Percentiles rank a stretch among this genome's conserved stretches.
Conservation (phyloP, 2,888 invertebrate species). For the Chromoteleia sp. region DNA sequence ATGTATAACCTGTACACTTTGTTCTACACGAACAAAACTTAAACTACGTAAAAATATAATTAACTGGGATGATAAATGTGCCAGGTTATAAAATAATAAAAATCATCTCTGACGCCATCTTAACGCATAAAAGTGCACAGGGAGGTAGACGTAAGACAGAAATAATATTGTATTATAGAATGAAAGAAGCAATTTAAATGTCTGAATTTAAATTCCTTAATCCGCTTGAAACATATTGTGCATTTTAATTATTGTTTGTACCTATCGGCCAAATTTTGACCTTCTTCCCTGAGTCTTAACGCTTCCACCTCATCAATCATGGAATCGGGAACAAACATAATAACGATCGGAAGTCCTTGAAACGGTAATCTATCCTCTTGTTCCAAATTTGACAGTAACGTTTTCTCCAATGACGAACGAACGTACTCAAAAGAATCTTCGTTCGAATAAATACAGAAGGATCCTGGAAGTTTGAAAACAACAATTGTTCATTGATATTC, state of each 20-base stretch:
- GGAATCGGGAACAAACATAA: conserved; percentile 95
- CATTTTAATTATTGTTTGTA: conserved; percentile 77
- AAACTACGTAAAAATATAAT: no score
- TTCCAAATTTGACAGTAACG: conserved; percentile 94
- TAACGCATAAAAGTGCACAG: no score
- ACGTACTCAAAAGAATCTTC: conserved; percentile 96
- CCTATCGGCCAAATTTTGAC: conserved; percentile 95
- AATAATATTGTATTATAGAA: no score
- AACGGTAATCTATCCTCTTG: conserved; percentile 95
- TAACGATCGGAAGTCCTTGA: conserved; percentile 94
- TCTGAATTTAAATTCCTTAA: no score
- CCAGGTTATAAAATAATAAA: no score
- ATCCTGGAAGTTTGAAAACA: conserved; percentile 87
- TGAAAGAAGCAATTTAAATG: no score
- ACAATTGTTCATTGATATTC: neutral
- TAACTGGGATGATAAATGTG: no score
- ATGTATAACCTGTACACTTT: no score
- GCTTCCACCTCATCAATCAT: conserved; percentile 93
- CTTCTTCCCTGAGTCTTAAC: conserved; percentile 94
- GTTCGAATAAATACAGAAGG: conserved; percentile 95
- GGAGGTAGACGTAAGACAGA: no score
- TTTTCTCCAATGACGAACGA: conserved; percentile 95
- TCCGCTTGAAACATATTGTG: no score
- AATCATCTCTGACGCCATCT: no score
- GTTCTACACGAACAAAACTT: no score